Evolutionary conservation across 2,797 vertebrate species (phyloP).

Genomic region (Sparus aurata): DNA sequence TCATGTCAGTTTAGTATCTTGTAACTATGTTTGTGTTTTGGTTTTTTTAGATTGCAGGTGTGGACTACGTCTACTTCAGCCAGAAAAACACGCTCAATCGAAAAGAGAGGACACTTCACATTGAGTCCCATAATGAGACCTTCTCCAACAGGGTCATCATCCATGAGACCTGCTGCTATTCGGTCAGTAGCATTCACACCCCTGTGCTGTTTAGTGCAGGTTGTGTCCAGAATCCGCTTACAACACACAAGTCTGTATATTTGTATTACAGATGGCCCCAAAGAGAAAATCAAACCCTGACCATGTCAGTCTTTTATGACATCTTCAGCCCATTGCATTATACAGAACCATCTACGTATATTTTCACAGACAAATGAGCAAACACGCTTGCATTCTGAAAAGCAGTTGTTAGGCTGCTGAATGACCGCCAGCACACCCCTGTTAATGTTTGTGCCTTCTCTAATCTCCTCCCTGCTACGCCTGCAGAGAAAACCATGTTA

Average conservation of each 20-base stretch:
- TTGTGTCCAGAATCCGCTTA: background rate
- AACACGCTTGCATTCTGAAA: constrained; percentile 14
- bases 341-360: background rate
- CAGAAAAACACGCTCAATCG: constrained; percentile 96
- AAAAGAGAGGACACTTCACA: constrained; percentile 94
- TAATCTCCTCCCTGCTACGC: constrained; percentile 33
- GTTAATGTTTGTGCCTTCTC: constrained; percentile 25
- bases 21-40: constrained; percentile 29
- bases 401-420: constrained; percentile 26
- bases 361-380: background rate
- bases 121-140: constrained; percentile 97
- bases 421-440: constrained; percentile 13
- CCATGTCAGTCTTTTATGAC: background rate
- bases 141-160: constrained; percentile 97
- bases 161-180: constrained; percentile 95
- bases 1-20: background rate
- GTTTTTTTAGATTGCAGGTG: constrained; percentile 92
- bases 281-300: background rate
- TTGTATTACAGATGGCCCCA: background rate
- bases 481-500: constrained; percentile 46
- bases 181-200: constrained; percentile 84
- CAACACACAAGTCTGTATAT: background rate
- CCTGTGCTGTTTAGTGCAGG: background rate
- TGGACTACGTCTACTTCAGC: constrained; percentile 97
- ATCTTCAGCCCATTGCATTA: background rate